Conservation (phyloP, 2,113 vertebrate species). For the Sula dactylatra region DNA sequence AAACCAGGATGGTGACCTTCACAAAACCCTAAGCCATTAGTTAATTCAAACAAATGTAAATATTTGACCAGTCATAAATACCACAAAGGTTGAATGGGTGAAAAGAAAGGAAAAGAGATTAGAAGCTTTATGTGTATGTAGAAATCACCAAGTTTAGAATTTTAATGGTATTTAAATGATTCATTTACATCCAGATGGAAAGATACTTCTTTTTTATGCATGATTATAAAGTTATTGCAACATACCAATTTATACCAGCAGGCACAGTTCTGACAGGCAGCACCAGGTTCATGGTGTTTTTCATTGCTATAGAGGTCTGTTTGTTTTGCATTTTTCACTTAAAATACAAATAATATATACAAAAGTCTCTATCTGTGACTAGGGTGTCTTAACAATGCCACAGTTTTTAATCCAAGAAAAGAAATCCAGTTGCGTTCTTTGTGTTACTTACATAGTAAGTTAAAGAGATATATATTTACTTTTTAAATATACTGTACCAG, state of each 20-base stretch:
- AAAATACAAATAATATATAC: neutral
- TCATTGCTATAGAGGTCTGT: neutral
- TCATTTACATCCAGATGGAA: neutral
- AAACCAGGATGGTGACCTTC: conserved; percentile 19
- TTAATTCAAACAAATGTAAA: conserved; percentile 13
- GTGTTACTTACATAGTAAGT: neutral
- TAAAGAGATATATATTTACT: neutral
- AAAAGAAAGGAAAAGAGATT: neutral
- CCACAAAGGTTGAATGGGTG: neutral
- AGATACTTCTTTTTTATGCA: neutral
- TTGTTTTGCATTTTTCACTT: neutral
- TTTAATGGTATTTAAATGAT: neutral
- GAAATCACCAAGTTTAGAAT: neutral
- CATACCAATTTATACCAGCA: neutral
- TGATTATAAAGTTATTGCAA: neutral
- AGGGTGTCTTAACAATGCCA: neutral
- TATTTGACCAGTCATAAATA: neutral
- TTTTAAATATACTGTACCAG: neutral
- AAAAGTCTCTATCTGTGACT: neutral
- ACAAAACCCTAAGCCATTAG: conserved; percentile 17
- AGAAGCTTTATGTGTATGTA: neutral
- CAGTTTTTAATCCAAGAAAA: neutral
- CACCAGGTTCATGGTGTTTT: neutral
- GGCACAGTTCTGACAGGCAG: neutral
- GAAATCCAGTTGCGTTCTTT: neutral